These are phyloP conservation scores for Xiphophorus maculatus DNA, from an alignment of 2,113 vertebrate genomes.

Conservation along the genomic window DNA sequence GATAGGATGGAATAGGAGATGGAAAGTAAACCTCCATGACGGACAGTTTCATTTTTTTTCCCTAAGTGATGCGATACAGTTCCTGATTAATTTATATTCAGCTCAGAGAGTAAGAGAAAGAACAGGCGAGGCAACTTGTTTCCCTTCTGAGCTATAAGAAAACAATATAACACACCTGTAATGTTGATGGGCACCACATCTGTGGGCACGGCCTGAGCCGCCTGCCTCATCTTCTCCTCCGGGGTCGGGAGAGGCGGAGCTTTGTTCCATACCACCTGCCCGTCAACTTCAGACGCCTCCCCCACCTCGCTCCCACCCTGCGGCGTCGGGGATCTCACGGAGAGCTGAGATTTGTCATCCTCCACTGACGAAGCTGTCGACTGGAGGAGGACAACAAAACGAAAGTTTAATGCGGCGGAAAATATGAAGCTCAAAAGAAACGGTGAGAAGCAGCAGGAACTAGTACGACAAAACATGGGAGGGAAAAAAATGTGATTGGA, in stretches of 20 bases:
- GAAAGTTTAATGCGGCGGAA: background rate
- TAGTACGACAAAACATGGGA: background rate
- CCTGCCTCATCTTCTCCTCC: slow-evolving; percentile 95
- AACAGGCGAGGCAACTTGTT: too few relatives aligned
- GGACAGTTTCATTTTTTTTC: slow-evolving; percentile 13
- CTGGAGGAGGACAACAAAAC: slow-evolving; percentile 62
- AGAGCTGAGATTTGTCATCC: slow-evolving; percentile 85
- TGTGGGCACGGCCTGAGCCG: slow-evolving; percentile 89
- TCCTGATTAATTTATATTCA: slow-evolving; percentile 9
- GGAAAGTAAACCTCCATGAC: slow-evolving; percentile 31
- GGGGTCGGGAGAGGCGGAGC: slow-evolving; percentile 89
- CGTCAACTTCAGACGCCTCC: slow-evolving; percentile 83
- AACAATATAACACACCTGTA: slow-evolving; percentile 82
- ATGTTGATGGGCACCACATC: slow-evolving; percentile 95
- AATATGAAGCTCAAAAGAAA: background rate
- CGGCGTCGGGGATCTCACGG: slow-evolving; percentile 85
- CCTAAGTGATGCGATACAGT: slow-evolving; percentile 35
- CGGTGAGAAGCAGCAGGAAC: background rate
- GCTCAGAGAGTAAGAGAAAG: too few relatives aligned
- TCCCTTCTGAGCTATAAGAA: too few relatives aligned
- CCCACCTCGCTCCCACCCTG: slow-evolving; percentile 58
- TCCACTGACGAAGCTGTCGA: slow-evolving; percentile 85
- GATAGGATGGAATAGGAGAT: slow-evolving; percentile 11
- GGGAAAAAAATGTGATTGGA: background rate
- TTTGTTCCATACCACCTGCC: slow-evolving; percentile 86